Percentiles rank a stretch among this genome's conserved stretches.
These are phyloP conservation scores for Drosophila burlai DNA, from an alignment of 1,140 invertebrate species.

Conservation along the genomic window DNA sequence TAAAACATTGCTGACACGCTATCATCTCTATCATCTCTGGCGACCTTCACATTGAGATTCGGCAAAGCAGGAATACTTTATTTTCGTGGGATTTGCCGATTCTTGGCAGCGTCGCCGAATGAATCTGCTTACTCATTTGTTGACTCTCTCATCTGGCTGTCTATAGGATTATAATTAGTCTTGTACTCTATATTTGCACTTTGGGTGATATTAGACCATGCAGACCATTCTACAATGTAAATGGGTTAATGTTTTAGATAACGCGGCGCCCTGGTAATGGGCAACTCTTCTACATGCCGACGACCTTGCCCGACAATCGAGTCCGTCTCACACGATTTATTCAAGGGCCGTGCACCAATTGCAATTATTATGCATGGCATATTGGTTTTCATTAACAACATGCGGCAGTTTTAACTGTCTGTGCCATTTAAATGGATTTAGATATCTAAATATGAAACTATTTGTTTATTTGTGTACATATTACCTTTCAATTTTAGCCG, in stretches of 20 bases:
- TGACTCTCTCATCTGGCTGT: constrained; percentile 22
- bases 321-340: constrained; percentile 12
- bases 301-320: constrained; percentile 12
- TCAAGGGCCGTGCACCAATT: constrained; percentile 10
- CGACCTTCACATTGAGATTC: constrained; percentile 60
- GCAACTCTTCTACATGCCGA: background rate
- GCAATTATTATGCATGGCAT: constrained; percentile 19
- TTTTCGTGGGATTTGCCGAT: constrained; percentile 38
- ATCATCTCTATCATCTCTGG: constrained; percentile 4
- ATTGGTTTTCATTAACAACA: constrained; percentile 21
- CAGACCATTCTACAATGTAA: constrained; percentile 8
- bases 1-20: constrained; percentile 6
- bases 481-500: background rate
- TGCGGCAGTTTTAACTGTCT: constrained; percentile 11
- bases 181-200: constrained; percentile 37
- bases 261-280: constrained; percentile 16
- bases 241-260: constrained; percentile 5
- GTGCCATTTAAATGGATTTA: constrained; percentile 7
- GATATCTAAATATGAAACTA: constrained; percentile 1
- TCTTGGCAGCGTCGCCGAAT: constrained; percentile 35
- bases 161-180: constrained; percentile 38
- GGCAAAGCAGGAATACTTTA: constrained; percentile 17
- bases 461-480: background rate
- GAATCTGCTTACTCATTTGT: constrained; percentile 56
- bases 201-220: constrained; percentile 17